These are phyloP conservation scores for Siphonodentalium dalli DNA, from an alignment of 2,888 invertebrate genomes.

Conservation along the genomic window DNA sequence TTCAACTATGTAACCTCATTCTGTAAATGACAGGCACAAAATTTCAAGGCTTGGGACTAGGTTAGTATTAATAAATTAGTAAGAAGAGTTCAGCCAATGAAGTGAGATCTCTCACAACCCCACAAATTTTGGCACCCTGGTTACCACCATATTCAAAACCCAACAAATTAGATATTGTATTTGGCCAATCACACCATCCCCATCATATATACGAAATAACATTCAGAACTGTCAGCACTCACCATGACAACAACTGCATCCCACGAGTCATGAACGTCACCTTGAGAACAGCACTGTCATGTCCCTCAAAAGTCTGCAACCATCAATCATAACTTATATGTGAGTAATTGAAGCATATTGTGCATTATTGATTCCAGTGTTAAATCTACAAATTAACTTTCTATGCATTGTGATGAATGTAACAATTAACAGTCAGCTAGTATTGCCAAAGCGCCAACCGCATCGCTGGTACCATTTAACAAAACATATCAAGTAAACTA, in stretches of 20 bases:
- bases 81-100: background rate
- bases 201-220: too few species aligned
- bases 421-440: background rate
- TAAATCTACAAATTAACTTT: background rate
- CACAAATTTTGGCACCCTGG: background rate
- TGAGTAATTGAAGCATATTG: background rate
- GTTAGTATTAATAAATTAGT: too few species aligned
- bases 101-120: background rate
- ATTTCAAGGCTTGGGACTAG: too few species aligned
- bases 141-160: too few species aligned
- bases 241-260: constrained; percentile 80
- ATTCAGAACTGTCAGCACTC: too few species aligned
- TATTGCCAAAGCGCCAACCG: background rate
- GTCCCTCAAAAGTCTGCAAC: constrained; percentile 82
- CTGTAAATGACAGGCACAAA: too few species aligned
- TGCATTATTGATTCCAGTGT: background rate
- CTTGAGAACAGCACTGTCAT: constrained; percentile 86
- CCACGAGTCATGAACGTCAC: constrained; percentile 84
- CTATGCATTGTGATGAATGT: too few species aligned
- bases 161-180: too few species aligned
- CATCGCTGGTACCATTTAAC: background rate
- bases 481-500: too few species aligned
- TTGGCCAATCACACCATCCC: too few species aligned
- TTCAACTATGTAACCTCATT: too few species aligned
- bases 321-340: constrained; percentile 4